Evolutionary conservation across 2,113 vertebrate genomes (phyloP).

Genomic region (Vicugna pacos): DNA sequence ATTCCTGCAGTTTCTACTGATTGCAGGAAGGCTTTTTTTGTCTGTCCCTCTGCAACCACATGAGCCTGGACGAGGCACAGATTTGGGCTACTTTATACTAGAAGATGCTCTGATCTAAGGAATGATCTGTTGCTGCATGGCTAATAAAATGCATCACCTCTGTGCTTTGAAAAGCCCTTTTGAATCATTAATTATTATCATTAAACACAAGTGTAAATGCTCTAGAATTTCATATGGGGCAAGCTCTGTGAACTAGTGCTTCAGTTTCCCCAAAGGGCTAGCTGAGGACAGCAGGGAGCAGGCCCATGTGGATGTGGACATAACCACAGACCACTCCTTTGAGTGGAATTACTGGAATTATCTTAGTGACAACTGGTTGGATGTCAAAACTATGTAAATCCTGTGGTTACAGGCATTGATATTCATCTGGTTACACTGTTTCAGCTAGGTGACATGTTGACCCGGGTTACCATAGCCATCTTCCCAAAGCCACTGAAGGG

Average conservation of each 20-base stretch:
- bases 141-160: slow-evolving; percentile 70
- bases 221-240: slow-evolving; percentile 80
- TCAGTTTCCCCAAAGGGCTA: slow-evolving; percentile 73
- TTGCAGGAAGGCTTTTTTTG: not conserved
- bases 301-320: slow-evolving; percentile 71
- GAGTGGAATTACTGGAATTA: slow-evolving; percentile 82
- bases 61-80: not conserved
- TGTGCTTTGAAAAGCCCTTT: slow-evolving; percentile 68
- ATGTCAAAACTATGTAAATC: slow-evolving; percentile 82
- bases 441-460: slow-evolving; percentile 76
- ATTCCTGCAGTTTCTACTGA: not conserved
- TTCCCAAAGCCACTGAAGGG: slow-evolving; percentile 19
- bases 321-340: slow-evolving; percentile 72
- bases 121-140: slow-evolving; percentile 50
- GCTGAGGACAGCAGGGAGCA: slow-evolving; percentile 49
- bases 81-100: not conserved
- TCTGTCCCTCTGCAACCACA: not conserved
- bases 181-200: slow-evolving; percentile 81
- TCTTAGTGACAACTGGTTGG: slow-evolving; percentile 78
- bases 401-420: slow-evolving; percentile 83
- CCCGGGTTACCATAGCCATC: slow-evolving; percentile 57
- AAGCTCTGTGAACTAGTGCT: slow-evolving; percentile 68
- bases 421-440: slow-evolving; percentile 77
- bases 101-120: slow-evolving; percentile 51
- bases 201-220: slow-evolving; percentile 76